phyloP scores from a whole-genome alignment of 2,797 vertebrate genomes.

The Triplophysa bombifrons region DNA sequence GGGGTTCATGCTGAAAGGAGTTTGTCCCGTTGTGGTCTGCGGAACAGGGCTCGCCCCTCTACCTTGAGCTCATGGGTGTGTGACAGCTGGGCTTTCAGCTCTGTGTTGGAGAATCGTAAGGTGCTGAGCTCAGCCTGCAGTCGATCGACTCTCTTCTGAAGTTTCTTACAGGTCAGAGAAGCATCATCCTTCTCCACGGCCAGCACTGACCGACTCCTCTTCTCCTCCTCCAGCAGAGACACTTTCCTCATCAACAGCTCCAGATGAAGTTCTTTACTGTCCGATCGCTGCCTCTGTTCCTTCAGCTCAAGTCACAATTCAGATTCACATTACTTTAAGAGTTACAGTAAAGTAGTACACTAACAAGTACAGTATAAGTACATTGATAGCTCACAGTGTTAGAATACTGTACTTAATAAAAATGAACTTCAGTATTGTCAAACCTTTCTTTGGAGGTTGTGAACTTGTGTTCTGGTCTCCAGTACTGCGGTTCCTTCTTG shows the following conservation, averaged over 20 bases:
- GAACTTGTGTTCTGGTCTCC: slow-evolving; percentile 83
- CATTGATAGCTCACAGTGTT: no score
- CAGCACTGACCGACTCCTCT: slow-evolving; percentile 73
- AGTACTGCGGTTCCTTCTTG: slow-evolving; percentile 81
- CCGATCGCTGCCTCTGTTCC: slow-evolving; percentile 84
- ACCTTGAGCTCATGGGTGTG: slow-evolving; percentile 89
- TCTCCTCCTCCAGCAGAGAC: slow-evolving; percentile 85
- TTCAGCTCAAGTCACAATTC: slow-evolving; percentile 77
- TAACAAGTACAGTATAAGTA: no score
- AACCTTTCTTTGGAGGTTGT: slow-evolving; percentile 89
- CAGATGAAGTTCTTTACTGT: slow-evolving; percentile 86
- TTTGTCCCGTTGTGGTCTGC: slow-evolving; percentile 58
- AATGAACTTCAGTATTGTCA: background rate
- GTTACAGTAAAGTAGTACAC: background rate
- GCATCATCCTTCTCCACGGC: slow-evolving; percentile 80
- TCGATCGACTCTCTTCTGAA: slow-evolving; percentile 84
- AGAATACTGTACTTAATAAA: no score
- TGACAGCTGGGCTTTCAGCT: slow-evolving; percentile 86
- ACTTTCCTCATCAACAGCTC: slow-evolving; percentile 88
- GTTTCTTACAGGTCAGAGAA: slow-evolving; percentile 71
- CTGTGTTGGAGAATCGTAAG: slow-evolving; percentile 73
- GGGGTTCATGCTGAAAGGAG: slow-evolving; percentile 41
- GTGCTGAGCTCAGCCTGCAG: slow-evolving; percentile 83
- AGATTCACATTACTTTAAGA: background rate
- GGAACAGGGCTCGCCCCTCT: slow-evolving; percentile 69